Percentiles rank a stretch among this genome's conserved stretches.
phyloP scores from a whole-genome alignment of 1,140 invertebrate species.

The Euwallacea similis region DNA sequence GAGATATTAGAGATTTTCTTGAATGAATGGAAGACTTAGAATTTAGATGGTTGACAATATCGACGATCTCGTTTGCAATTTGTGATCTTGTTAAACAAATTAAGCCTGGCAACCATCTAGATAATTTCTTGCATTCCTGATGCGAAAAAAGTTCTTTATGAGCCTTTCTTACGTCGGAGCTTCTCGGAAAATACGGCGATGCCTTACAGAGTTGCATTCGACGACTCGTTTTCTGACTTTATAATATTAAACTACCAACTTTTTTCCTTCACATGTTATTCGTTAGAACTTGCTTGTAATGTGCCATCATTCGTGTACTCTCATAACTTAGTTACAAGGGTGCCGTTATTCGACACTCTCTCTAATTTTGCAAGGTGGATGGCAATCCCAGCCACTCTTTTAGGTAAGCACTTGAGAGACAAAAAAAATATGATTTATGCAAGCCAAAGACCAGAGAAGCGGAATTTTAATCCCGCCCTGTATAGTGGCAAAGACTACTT shows the following conservation, averaged over 20 bases:
- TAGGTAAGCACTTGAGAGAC: too few relatives aligned
- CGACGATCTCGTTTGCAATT: conserved; percentile 37
- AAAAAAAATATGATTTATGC: too few relatives aligned
- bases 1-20: conserved; percentile 34
- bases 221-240: conserved; percentile 21
- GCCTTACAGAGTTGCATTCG: conserved; percentile 26
- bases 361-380: too few relatives aligned
- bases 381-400: too few relatives aligned
- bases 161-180: conserved; percentile 28
- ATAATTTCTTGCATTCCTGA: conserved; percentile 40
- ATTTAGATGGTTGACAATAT: conserved; percentile 35
- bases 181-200: conserved; percentile 36
- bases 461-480: conserved; percentile 27
- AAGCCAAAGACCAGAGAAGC: too few relatives aligned
- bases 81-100: conserved; percentile 44
- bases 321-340: too few relatives aligned
- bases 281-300: neutral
- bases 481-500: conserved; percentile 14
- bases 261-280: conserved; percentile 13
- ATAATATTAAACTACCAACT: neutral
- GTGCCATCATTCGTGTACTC: too few relatives aligned
- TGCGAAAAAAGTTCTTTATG: conserved; percentile 30
- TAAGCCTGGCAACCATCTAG: conserved; percentile 40
- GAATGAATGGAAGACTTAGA: conserved; percentile 33
- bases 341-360: too few relatives aligned